Evolutionary conservation across 2,888 invertebrate genomes (phyloP).

Genomic region (Lapara coniferarum): DNA sequence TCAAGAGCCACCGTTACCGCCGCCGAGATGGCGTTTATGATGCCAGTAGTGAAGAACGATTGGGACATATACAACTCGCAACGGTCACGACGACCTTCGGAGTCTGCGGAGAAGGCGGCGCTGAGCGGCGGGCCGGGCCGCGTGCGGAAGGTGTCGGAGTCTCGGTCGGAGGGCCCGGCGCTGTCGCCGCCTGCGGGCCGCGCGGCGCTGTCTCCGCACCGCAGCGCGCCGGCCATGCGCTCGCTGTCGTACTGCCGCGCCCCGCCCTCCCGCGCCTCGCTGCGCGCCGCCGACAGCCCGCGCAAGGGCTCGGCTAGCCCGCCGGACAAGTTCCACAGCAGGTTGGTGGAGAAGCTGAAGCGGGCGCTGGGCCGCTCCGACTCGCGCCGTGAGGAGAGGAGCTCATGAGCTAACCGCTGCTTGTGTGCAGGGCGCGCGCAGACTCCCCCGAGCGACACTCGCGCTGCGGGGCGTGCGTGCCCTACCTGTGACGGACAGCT

Average conservation of each 20-base stretch:
- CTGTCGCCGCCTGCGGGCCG: conserved; percentile 85
- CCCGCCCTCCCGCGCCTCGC: conserved; percentile 84
- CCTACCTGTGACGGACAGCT: conserved; percentile 57
- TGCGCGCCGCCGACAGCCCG: conserved; percentile 85
- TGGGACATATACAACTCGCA: conserved; percentile 96
- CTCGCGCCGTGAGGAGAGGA: conserved; percentile 73
- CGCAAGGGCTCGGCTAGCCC: conserved; percentile 87
- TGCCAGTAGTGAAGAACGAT: conserved; percentile 97
- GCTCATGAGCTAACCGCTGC: conserved; percentile 83
- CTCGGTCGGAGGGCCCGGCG: conserved; percentile 89
- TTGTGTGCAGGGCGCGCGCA: conserved; percentile 80
- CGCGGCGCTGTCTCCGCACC: conserved; percentile 83
- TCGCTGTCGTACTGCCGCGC: conserved; percentile 81
- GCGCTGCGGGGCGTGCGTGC: conserved; percentile 77
- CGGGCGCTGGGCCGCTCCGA: conserved; percentile 86
- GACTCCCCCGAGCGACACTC: conserved; percentile 72
- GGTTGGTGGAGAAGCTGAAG: conserved; percentile 91
- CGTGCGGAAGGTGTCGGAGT: conserved; percentile 89
- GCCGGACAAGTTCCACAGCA: conserved; percentile 91
- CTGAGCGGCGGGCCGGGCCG: conserved; percentile 69
- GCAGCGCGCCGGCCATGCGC: conserved; percentile 87
- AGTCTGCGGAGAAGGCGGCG: conserved; percentile 80
- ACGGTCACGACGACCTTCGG: conserved; percentile 89
- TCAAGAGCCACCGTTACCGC: conserved; percentile 67
- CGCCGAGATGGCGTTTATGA: conserved; percentile 95